Base-by-base conservation (phyloP, 1,140 invertebrate species). In the Choristoneura fumiferana region DNA sequence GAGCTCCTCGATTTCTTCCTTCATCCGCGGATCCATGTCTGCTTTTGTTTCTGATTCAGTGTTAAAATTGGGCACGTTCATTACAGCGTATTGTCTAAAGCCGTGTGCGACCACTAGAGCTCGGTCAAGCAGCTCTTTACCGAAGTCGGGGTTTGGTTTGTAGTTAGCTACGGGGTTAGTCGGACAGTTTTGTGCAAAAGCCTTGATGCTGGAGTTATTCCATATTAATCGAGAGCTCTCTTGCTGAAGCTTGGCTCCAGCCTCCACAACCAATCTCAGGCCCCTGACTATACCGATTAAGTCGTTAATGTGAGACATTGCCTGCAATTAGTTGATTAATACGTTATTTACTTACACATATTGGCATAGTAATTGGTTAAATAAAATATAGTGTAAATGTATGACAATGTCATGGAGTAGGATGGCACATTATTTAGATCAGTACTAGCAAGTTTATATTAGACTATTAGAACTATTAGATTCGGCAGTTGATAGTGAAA, bases 141-240 rank as follows among this genome's bases (percentile, higher is more conserved):
- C 55, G 37, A 67, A 14, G 18, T 75, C 67, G 43, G 74, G 62
- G 55, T 67, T 72, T 62, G 73, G 62, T 66, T 87, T 85, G 40
- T 60, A 69, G 63, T 57, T 62, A 40, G 72, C 62, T 8, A 78
- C 29, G 43, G 72, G 49, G 63, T 89, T 90, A 76, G 80, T 78
- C 35, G 84, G 67, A 67, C 90, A 91, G 34, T 62, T 73, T 58
- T 90, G 75, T 39, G 90, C 56, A 34, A 90, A 61, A 52, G 89
- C 87, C 58, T 84, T 91, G 14, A 93, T 62, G 74, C 91, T 94
- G 22, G 93, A 94, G 68, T 93, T 93, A 78, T 87, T 84, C 91
- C 93, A 93, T 62, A 93, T 79, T 67, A 90, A 73, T 76, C 87
- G 90, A 72, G 90, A 78, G 69, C 87, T 80, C 57, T 89, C 78